Evolutionary conservation across 2,888 invertebrate species (phyloP).

Genomic region (Nysson spinosus): DNA sequence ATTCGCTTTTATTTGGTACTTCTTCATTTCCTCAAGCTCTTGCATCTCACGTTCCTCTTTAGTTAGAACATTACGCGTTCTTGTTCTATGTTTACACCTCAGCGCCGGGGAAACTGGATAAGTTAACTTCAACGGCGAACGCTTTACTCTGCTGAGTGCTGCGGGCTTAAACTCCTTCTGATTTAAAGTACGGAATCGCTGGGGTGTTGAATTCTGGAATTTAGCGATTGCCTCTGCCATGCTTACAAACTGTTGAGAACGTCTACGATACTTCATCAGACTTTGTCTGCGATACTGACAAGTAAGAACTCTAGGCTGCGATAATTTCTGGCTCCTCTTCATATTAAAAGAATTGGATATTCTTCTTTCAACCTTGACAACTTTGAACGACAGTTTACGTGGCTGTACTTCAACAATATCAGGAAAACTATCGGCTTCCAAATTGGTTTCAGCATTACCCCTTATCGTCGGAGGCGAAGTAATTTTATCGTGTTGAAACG

Average conservation of each 20-base stretch:
- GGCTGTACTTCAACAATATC: background rate
- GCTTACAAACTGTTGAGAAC: slow-evolving; percentile 75
- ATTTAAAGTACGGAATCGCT: slow-evolving; percentile 77
- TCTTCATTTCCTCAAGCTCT: slow-evolving; percentile 83
- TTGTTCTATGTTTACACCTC: slow-evolving; percentile 76
- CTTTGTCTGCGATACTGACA: slow-evolving; percentile 51
- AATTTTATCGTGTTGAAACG: too few species aligned
- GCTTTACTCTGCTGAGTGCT: slow-evolving; percentile 52
- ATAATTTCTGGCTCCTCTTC: too few species aligned
- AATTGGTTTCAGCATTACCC: background rate
- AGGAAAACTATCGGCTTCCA: too few species aligned
- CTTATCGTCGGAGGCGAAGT: too few species aligned
- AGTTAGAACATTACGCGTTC: slow-evolving; percentile 80
- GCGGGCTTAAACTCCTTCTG: slow-evolving; percentile 24
- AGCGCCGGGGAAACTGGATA: slow-evolving; percentile 68
- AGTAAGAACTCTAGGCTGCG: slow-evolving; percentile 29
- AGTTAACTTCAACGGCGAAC: slow-evolving; percentile 59
- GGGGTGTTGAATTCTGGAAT: slow-evolving; percentile 79
- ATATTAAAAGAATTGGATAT: background rate
- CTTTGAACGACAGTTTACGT: background rate
- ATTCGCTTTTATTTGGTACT: slow-evolving; percentile 83
- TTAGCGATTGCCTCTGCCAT: slow-evolving; percentile 79
- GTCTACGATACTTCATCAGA: slow-evolving; percentile 21
- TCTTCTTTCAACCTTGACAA: background rate
- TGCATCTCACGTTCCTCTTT: slow-evolving; percentile 81